Evolutionary conservation across 2,797 vertebrate species (phyloP).

Genomic region (Esox masquinongy): DNA sequence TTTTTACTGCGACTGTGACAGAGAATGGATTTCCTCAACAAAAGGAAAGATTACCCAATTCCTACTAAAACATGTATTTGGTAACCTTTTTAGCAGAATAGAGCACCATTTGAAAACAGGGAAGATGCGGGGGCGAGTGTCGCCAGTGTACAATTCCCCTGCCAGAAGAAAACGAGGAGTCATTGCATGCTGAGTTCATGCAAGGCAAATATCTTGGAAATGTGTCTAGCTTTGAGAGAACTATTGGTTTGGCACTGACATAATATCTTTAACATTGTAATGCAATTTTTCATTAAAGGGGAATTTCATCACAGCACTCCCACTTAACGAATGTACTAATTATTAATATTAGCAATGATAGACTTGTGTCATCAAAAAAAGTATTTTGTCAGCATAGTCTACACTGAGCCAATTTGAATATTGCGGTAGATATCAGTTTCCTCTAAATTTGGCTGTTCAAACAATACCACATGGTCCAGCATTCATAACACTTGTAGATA

Average conservation of each 20-base stretch:
- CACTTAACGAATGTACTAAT: no score
- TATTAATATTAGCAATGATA: no score
- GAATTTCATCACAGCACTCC: no score
- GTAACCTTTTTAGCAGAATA: not conserved
- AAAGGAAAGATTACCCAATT: no score
- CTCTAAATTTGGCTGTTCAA: no score
- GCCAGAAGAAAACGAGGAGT: not conserved
- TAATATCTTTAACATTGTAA: not conserved
- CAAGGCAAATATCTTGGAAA: not conserved
- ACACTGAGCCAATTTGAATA: no score
- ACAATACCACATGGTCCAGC: no score
- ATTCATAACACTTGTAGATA: no score
- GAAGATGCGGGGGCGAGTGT: not conserved
- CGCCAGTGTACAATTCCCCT: not conserved
- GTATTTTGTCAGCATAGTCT: no score
- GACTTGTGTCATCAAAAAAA: no score
- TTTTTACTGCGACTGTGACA: not conserved
- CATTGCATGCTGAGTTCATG: not conserved
- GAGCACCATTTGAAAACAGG: not conserved
- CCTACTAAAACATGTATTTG: not conserved
- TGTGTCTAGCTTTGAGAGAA: not conserved
- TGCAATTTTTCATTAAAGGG: no score
- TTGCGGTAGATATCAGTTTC: no score
- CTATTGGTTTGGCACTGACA: not conserved
- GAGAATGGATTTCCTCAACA: not conserved